Percentiles rank a stretch among this genome's conserved stretches.
Evolutionary conservation across 2,888 invertebrate genomes (phyloP).

Genomic region (Strigamia transsilvanica): DNA sequence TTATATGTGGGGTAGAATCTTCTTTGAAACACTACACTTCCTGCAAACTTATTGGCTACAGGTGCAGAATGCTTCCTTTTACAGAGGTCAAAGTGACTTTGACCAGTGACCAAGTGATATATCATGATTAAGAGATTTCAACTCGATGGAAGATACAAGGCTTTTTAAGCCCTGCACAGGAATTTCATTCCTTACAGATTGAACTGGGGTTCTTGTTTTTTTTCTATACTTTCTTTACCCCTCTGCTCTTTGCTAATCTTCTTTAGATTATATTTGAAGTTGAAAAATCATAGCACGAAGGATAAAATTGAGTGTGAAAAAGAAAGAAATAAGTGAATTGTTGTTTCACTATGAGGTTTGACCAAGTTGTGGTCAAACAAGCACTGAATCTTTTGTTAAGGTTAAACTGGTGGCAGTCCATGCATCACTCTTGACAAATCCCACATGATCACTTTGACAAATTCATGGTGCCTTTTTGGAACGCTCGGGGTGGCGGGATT

Average conservation of each 20-base stretch:
- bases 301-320: neutral
- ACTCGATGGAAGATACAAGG: slow-evolving; percentile 11
- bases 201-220: neutral
- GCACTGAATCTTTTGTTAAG: slow-evolving; percentile 24
- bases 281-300: neutral
- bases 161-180: neutral
- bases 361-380: slow-evolving; percentile 17
- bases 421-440: slow-evolving; percentile 48
- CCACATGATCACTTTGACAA: slow-evolving; percentile 49
- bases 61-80: slow-evolving; percentile 27
- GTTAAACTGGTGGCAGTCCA: slow-evolving; percentile 47
- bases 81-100: slow-evolving; percentile 23
- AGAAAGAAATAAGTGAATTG: slow-evolving; percentile 4
- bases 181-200: slow-evolving; percentile 9
- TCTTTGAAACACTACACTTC: slow-evolving; percentile 42
- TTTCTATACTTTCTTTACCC: neutral
- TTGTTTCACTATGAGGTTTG: neutral
- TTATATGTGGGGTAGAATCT: neutral
- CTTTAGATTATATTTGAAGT: slow-evolving; percentile 1
- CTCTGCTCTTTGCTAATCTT: neutral
- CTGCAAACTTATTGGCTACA: slow-evolving; percentile 36
- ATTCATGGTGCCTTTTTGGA: slow-evolving; percentile 27
- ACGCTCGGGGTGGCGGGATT: slow-evolving; percentile 42
- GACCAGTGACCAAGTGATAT: slow-evolving; percentile 42
- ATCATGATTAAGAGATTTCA: slow-evolving; percentile 45